phyloP scores from a whole-genome alignment of 2,113 vertebrate species.

The Salvelinus namaycush region DNA sequence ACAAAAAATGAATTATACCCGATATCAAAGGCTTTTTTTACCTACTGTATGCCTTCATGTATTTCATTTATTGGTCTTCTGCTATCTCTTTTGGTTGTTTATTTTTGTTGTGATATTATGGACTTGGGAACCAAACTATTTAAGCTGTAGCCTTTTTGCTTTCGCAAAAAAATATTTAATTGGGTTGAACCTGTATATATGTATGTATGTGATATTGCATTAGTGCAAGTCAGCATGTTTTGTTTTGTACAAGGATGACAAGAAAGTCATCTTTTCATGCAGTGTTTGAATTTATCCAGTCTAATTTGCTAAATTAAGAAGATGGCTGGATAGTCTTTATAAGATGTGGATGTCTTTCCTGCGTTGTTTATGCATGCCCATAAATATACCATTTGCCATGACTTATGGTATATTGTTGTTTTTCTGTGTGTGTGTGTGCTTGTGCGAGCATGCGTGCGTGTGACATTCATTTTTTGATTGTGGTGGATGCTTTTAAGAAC shows the following conservation, averaged over 20 bases:
- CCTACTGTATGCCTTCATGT: neutral
- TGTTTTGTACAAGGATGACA: conserved; percentile 45
- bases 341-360: conserved; percentile 8
- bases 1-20: neutral
- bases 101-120: neutral
- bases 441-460: too few relatives aligned
- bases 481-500: neutral
- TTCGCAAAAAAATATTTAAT: conserved; percentile 1
- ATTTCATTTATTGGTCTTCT: neutral
- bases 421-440: too few relatives aligned
- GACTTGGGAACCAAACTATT: neutral
- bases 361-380: conserved; percentile 14
- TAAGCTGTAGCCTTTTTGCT: conserved; percentile 1
- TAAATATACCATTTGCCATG: neutral
- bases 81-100: neutral
- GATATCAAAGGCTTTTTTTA: neutral
- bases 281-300: conserved; percentile 8
- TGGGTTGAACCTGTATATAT: conserved; percentile 25
- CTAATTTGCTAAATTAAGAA: conserved; percentile 46
- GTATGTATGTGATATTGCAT: neutral
- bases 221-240: conserved; percentile 28
- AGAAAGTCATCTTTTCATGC: conserved; percentile 36
- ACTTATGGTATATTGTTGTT: neutral
- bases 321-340: conserved; percentile 7
- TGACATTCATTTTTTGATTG: neutral